These are phyloP conservation scores for Actenoides lindsayi DNA, from an alignment of 2,113 vertebrate species.

Conservation along the genomic window DNA sequence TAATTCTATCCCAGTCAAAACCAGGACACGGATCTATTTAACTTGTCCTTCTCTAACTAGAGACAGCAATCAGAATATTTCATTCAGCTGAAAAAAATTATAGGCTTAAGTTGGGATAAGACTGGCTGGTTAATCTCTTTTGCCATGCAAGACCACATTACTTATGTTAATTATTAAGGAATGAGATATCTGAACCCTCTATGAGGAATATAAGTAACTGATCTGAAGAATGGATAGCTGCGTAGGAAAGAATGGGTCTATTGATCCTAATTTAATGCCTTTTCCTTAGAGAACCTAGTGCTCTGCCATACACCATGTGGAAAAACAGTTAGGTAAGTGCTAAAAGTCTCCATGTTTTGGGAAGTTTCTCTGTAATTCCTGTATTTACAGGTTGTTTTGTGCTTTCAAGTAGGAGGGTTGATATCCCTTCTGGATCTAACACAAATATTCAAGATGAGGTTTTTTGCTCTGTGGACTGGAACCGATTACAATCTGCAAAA, in stretches of 20 bases:
- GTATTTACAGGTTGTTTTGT: neutral
- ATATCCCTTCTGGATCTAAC: neutral
- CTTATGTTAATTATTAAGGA: neutral
- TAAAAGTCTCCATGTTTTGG: neutral
- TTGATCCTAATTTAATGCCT: neutral
- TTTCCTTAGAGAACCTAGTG: neutral
- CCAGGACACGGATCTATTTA: neutral
- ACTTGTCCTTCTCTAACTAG: neutral
- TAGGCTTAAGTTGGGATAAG: neutral
- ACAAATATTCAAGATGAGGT: neutral
- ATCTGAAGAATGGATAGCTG: neutral
- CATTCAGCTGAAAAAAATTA: neutral
- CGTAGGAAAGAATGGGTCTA: neutral
- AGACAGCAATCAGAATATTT: neutral
- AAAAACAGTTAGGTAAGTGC: neutral
- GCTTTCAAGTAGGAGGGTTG: neutral
- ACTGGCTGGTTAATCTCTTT: neutral
- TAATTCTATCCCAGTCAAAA: neutral
- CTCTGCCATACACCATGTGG: neutral
- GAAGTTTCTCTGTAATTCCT: neutral
- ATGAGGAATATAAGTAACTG: neutral
- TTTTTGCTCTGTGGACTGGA: neutral
- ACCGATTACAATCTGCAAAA: neutral
- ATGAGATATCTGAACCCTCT: neutral
- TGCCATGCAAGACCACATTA: neutral